Percentiles rank a stretch among this genome's conserved stretches.
phyloP scores from a whole-genome alignment of 2,888 invertebrate genomes.

The Boloria selene region DNA sequence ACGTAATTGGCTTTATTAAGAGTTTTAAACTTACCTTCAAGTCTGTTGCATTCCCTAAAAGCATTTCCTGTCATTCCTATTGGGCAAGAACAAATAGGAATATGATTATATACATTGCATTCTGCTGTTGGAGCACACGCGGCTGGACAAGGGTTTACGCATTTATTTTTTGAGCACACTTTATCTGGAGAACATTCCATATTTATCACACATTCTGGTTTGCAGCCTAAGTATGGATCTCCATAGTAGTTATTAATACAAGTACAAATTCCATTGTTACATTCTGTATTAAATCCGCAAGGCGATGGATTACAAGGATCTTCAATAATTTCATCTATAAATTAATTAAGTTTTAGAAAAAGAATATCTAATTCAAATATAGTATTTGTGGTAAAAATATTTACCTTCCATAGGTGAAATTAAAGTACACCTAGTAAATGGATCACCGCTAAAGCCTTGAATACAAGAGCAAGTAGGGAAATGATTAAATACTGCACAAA shows the following conservation, averaged over 20 bases:
- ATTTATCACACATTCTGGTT: slow-evolving; percentile 90
- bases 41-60: slow-evolving; percentile 84
- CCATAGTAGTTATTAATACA: slow-evolving; percentile 88
- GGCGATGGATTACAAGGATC: slow-evolving; percentile 89
- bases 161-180: slow-evolving; percentile 89
- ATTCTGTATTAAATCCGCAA: slow-evolving; percentile 85
- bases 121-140: slow-evolving; percentile 84
- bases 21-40: slow-evolving; percentile 72
- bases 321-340: slow-evolving; percentile 64
- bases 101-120: slow-evolving; percentile 85
- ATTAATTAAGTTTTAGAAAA: slow-evolving; percentile 5
- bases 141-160: slow-evolving; percentile 87
- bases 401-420: slow-evolving; percentile 73
- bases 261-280: slow-evolving; percentile 85
- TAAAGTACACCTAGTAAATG: slow-evolving; percentile 85
- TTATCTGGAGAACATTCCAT: slow-evolving; percentile 86
- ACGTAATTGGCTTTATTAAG: not conserved
- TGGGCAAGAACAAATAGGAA: slow-evolving; percentile 86
- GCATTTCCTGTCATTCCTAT: slow-evolving; percentile 86
- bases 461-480: slow-evolving; percentile 86
- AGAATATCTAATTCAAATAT: slow-evolving; percentile 30
- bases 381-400: not conserved
- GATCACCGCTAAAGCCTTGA: slow-evolving; percentile 89
- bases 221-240: slow-evolving; percentile 88
- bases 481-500: slow-evolving; percentile 86